A percentile compares a stretch with the other conserved stretches of the same genome.
phyloP scores from a whole-genome alignment of 2,888 invertebrate genomes.

The Drosophila peninsularis region DNA sequence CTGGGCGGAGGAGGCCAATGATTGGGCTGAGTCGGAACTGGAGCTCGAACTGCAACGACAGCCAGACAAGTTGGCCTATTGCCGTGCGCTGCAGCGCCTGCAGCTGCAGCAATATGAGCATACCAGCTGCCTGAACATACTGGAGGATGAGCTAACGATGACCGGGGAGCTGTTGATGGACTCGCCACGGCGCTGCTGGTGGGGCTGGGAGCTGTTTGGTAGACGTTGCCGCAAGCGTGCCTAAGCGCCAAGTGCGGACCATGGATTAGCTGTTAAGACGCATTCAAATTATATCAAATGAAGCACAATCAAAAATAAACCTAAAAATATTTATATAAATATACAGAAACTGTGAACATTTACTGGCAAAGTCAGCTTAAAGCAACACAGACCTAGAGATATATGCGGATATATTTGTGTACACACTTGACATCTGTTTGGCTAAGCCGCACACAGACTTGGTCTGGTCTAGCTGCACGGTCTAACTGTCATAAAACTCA shows the following conservation, averaged over 20 bases:
- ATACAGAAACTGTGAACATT: not conserved
- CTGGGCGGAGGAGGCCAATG: conserved; percentile 17
- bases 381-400: not conserved
- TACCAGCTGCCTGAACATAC: conserved; percentile 37
- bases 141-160: conserved; percentile 35
- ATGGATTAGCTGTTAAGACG: not conserved
- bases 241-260: not conserved
- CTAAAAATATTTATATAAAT: too few relatives aligned
- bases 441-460: not conserved
- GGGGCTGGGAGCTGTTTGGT: conserved; percentile 48
- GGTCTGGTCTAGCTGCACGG: conserved; percentile 5
- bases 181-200: conserved; percentile 39
- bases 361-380: conserved; percentile 5
- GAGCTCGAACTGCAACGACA: conserved; percentile 31
- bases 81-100: conserved; percentile 46
- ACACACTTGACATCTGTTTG: conserved; percentile 33
- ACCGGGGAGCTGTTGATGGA: conserved; percentile 59
- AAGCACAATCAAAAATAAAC: not conserved
- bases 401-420: not conserved
- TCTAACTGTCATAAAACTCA: conserved; percentile 47
- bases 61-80: conserved; percentile 56
- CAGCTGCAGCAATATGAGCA: conserved; percentile 23
- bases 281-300: not conserved
- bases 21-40: conserved; percentile 20
- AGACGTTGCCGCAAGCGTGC: conserved; percentile 58